These are phyloP conservation scores for Corydoras maculifer DNA, from an alignment of 2,113 vertebrate species.

Conservation along the genomic window DNA sequence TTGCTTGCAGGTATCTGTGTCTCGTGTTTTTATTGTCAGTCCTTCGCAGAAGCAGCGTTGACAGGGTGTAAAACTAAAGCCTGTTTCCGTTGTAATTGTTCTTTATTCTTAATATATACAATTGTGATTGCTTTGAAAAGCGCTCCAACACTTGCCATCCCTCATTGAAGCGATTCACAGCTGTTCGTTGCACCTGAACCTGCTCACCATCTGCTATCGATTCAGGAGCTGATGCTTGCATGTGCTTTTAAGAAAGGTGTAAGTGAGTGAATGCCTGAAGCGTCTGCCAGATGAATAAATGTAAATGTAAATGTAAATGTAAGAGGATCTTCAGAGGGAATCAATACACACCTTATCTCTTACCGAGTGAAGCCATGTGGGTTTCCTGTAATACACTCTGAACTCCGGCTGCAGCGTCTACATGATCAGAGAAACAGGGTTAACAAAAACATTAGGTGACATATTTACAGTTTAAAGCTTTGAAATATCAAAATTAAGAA, in stretches of 20 bases:
- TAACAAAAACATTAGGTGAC: no score
- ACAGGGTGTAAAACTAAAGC: neutral
- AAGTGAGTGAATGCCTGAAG: neutral
- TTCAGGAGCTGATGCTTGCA: neutral
- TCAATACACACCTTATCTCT: neutral
- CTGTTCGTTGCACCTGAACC: neutral
- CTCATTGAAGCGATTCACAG: neutral
- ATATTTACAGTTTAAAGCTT: no score
- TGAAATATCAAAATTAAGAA: no score
- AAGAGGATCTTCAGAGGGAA: no score
- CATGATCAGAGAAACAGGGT: no score
- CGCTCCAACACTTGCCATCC: neutral
- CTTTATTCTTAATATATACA: neutral
- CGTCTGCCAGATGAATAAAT: no score
- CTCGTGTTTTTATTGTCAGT: no score
- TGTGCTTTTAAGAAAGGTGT: slow-evolving; percentile 3
- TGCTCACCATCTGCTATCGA: neutral
- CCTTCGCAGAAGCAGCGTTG: no score
- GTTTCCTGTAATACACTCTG: neutral
- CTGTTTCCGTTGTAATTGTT: neutral
- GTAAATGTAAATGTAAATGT: no score
- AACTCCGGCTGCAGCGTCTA: no score
- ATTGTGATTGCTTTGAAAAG: neutral
- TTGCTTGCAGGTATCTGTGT: no score
- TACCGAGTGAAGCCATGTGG: neutral